Evolutionary conservation across 2,888 invertebrate species (phyloP).

Genomic region (Eueremaeus valkanovi): DNA sequence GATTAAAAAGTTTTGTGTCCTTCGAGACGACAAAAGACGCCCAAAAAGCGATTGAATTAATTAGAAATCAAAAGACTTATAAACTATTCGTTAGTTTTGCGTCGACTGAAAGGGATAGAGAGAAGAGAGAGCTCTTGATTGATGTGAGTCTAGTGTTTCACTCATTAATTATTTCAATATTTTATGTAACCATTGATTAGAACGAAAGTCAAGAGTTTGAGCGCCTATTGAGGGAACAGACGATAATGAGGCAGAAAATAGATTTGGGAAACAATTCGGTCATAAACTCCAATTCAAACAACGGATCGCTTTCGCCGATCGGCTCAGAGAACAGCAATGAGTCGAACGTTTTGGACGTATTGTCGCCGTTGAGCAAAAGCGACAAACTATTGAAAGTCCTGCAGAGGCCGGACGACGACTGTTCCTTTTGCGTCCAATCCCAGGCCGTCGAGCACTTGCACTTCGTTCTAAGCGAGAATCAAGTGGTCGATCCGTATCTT

Average conservation of each 20-base stretch:
- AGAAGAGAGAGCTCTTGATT: neutral
- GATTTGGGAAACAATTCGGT: neutral
- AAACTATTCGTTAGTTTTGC: conserved; percentile 18
- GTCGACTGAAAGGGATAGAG: neutral
- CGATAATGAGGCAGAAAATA: neutral
- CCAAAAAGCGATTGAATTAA: conserved; percentile 17
- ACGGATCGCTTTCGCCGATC: neutral
- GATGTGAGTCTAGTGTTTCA: neutral
- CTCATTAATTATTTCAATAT: neutral
- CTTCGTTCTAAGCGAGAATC: conserved; percentile 4
- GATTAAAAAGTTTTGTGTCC: too few species aligned
- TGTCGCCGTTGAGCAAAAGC: neutral
- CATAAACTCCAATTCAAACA: neutral
- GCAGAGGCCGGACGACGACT: neutral
- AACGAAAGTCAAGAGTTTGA: neutral
- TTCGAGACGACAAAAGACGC: conserved; percentile 1
- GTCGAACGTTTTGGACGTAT: neutral
- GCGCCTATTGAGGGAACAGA: neutral
- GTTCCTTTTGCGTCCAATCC: neutral
- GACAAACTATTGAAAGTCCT: conserved; percentile 15
- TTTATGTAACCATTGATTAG: neutral
- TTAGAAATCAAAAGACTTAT: neutral
- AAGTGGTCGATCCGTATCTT: neutral
- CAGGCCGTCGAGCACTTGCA: conserved; percentile 17
- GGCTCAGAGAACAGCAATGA: neutral